A percentile compares a stretch with the other conserved stretches of the same genome.
Conservation (phyloP, 2,888 invertebrate genomes). For the Erebia palarica region DNA sequence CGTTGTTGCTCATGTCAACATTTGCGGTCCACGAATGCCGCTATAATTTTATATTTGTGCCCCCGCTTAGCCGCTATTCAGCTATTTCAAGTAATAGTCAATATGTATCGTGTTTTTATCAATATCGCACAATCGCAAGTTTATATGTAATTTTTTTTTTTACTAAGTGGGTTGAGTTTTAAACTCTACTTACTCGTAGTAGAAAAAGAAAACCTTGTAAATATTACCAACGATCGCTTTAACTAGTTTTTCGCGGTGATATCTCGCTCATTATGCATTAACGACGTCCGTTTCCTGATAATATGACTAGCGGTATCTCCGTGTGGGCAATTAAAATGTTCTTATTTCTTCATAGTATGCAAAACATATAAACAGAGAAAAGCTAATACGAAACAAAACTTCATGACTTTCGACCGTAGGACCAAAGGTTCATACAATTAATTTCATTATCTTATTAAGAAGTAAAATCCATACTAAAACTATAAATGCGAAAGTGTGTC, state of each 20-base stretch:
- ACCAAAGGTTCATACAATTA: too few species aligned
- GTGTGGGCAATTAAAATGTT: not conserved
- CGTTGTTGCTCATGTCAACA: slow-evolving; percentile 45
- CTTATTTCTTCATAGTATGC: slow-evolving; percentile 2
- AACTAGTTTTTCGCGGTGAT: slow-evolving; percentile 21
- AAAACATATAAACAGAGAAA: not conserved
- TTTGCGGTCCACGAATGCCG: slow-evolving; percentile 53
- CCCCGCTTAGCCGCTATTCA: not conserved
- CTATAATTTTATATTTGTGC: slow-evolving; percentile 45
- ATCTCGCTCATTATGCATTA: slow-evolving; percentile 26
- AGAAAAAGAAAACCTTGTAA: slow-evolving; percentile 23
- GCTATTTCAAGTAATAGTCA: not conserved
- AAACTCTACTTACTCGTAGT: slow-evolving; percentile 1
- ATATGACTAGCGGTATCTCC: slow-evolving; percentile 3
- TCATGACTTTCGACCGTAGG: too few species aligned
- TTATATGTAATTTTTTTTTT: not conserved
- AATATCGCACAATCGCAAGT: too few species aligned
- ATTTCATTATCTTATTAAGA: too few species aligned
- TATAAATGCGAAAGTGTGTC: too few species aligned
- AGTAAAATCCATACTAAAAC: too few species aligned
- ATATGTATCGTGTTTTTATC: too few species aligned
- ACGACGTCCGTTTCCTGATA: slow-evolving; percentile 29
- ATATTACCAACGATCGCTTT: slow-evolving; percentile 16
- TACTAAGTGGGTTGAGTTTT: not conserved
- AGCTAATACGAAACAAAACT: too few species aligned